phyloP scores from a whole-genome alignment of 2,797 vertebrate species.

The Xenopus petersii region DNA sequence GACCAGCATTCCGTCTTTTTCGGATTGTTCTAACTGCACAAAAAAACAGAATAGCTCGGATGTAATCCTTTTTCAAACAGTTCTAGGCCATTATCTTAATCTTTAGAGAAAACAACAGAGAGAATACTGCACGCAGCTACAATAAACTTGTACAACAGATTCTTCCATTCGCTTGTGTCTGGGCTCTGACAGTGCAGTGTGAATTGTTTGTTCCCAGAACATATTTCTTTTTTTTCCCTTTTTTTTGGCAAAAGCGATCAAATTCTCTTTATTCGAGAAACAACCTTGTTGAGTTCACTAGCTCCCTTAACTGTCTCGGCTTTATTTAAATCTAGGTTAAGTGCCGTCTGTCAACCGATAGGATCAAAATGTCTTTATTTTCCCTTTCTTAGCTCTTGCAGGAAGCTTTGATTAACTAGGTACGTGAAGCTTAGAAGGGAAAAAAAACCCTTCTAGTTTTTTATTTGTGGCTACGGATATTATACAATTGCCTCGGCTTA shows the following conservation, averaged over 20 bases:
- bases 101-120: constrained; percentile 29
- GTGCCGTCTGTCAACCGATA: constrained; percentile 58
- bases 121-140: constrained; percentile 1
- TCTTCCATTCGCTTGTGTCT: constrained; percentile 17
- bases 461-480: constrained; percentile 25
- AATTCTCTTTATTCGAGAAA: constrained; percentile 37
- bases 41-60: background rate
- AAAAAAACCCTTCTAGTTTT: constrained; percentile 35
- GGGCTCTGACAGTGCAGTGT: constrained; percentile 23
- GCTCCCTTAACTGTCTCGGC: constrained; percentile 58
- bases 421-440: constrained; percentile 6
- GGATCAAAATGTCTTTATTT: constrained; percentile 62
- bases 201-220: constrained; percentile 23
- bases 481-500: constrained; percentile 17
- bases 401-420: constrained; percentile 45
- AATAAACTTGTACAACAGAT: constrained; percentile 10
- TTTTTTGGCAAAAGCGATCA: constrained; percentile 34
- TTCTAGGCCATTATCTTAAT: constrained; percentile 19
- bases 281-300: constrained; percentile 41
- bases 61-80: constrained; percentile 6
- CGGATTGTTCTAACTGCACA: background rate
- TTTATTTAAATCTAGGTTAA: constrained; percentile 53
- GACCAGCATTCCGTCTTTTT: background rate
- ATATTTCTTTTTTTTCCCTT: constrained; percentile 20
- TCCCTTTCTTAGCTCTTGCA: constrained; percentile 43